Base-by-base conservation (phyloP, 2,113 vertebrate species). In the Labeo catla region DNA sequence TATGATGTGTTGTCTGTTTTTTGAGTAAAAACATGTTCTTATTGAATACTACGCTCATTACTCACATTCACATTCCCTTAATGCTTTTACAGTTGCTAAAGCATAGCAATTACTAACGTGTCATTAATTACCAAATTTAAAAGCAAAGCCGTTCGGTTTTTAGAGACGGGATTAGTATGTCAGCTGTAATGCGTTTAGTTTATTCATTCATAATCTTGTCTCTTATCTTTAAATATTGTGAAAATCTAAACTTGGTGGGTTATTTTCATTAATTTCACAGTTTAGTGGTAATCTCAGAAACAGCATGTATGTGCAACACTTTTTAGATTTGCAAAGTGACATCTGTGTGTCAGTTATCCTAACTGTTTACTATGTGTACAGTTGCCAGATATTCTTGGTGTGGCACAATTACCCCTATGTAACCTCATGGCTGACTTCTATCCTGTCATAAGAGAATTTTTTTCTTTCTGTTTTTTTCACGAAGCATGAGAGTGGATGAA, bases 401-500 rank as follows among this genome's bases (percentile, higher is more conserved):
- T 61, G 36, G 12, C 34, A 80, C 52, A 80, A n/a, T 59, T 45
- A 43, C 36, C 19, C 34, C 36, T 34, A 77, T 77, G 49, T 19
- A 76, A 61, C 77, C 36, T 16, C 43, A 65, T 28, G 43, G 52
- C 63, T 72, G 16, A 28, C 74, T 52, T 65, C 19, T 54, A 52
- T 43, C n/a, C n/a, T 79, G 21, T 63, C 36, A 63, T 34, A 12
- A 65, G 12, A 47, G 1, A 16, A 15, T 45, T 74, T 70, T 16
- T 74, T 72, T 21, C 8, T 21, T 68, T 49, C 8, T n/a, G 4
- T 19, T 68, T 73, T 78, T 65, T 57, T 83, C 77, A 50, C 61
- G 78, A 83, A 79, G 74, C 84, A 76, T 82, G 76, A 59, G 72
- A 77, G 82, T 47, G 54, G 77, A 47, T 74, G 54, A 74, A 85